These are phyloP conservation scores for Clepsis dumicolana DNA, from an alignment of 2,888 invertebrate genomes.

Conservation along the genomic window DNA sequence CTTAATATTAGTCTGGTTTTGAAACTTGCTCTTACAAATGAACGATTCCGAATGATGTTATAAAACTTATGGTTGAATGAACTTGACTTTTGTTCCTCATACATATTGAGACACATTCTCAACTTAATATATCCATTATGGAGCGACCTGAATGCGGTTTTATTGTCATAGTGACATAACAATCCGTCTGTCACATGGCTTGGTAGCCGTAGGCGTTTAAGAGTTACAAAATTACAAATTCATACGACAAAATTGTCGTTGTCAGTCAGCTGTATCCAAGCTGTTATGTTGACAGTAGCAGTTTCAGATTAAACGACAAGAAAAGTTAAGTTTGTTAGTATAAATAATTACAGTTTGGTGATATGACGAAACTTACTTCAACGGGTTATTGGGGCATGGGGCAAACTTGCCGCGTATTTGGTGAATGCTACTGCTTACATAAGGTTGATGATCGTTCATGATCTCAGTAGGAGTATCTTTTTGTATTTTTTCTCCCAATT, in stretches of 20 bases:
- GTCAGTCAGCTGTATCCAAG: constrained; percentile 1
- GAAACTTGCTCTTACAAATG: background rate
- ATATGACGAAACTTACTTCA: constrained; percentile 35
- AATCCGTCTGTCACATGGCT: constrained; percentile 23
- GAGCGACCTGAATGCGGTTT: constrained; percentile 11
- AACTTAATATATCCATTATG: constrained; percentile 6
- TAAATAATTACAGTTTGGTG: constrained; percentile 37
- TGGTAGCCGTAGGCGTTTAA: constrained; percentile 21
- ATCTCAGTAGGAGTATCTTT: no score
- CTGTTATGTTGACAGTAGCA: background rate
- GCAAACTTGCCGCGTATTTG: constrained; percentile 20
- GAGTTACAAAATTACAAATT: background rate
- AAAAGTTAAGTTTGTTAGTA: constrained; percentile 20
- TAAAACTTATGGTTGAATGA: background rate
- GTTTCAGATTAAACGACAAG: constrained; percentile 8
- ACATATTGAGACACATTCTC: background rate
- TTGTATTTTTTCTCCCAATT: no score
- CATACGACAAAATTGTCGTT: background rate
- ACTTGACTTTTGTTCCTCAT: constrained; percentile 10
- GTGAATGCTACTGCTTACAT: constrained; percentile 18
- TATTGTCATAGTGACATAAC: constrained; percentile 32
- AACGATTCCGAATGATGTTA: constrained; percentile 1
- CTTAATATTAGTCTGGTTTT: constrained; percentile 8
- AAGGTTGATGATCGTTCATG: no score
- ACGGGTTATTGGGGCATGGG: constrained; percentile 34